These are phyloP conservation scores for Limnothrissa miodon DNA, from an alignment of 2,113 vertebrate genomes.

Conservation along the genomic window DNA sequence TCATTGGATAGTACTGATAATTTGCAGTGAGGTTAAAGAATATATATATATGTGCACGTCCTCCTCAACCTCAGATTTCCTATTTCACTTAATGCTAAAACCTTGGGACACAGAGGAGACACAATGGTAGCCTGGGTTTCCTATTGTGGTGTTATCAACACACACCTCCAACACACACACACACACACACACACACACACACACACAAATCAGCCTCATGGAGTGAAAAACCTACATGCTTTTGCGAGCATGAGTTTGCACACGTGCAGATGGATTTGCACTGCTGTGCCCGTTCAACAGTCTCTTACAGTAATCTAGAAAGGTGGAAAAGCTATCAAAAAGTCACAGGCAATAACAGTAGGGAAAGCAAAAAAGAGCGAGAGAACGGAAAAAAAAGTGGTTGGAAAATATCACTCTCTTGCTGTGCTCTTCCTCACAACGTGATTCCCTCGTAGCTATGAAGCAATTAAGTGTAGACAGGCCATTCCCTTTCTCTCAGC, in stretches of 20 bases:
- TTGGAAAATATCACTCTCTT: not conserved
- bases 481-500: conserved; percentile 31
- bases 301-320: not conserved
- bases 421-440: conserved; percentile 26
- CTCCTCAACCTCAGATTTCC: no score
- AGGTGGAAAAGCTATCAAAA: conserved; percentile 9
- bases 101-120: no score
- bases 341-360: conserved; percentile 5
- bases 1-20: no score
- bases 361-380: not conserved
- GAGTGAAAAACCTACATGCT: not conserved
- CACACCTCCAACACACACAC: no score
- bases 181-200: no score
- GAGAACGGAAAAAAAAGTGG: not conserved
- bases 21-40: no score
- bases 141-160: no score
- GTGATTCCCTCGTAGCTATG: conserved; percentile 26
- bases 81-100: no score
- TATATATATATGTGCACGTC: no score
- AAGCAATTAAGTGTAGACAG: conserved; percentile 35
- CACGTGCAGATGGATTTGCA: not conserved
- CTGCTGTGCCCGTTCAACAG: not conserved
- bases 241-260: not conserved
- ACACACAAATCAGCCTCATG: not conserved
- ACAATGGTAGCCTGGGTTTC: no score